phyloP scores from a whole-genome alignment of 2,797 vertebrate species.

The Rhadinocentrus ornatus region DNA sequence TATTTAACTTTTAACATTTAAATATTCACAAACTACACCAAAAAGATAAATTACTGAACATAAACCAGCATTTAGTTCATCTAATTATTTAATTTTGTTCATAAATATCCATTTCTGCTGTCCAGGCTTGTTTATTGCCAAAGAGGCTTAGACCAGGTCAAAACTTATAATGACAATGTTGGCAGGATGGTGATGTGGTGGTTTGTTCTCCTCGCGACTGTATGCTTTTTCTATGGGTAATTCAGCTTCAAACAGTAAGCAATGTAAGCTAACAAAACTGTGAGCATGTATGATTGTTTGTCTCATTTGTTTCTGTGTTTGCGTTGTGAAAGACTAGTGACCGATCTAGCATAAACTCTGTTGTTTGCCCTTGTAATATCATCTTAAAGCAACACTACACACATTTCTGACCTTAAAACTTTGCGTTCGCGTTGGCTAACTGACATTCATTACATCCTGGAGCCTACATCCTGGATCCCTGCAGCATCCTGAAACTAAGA shows the following conservation, averaged over 20 bases:
- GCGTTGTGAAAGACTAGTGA: neutral
- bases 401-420: no score
- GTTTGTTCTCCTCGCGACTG: neutral
- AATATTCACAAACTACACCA: no score
- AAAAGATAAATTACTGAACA: no score
- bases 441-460: no score
- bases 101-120: neutral
- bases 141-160: neutral
- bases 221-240: neutral
- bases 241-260: neutral
- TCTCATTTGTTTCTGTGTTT: neutral
- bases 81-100: neutral
- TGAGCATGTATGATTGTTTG: neutral
- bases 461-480: no score
- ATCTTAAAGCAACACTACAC: no score
- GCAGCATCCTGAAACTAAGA: no score
- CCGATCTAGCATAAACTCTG: neutral
- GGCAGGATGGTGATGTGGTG: neutral
- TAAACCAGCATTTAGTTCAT: neutral
- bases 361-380: no score
- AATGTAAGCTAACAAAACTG: neutral
- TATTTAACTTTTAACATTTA: no score
- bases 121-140: neutral
- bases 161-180: neutral
- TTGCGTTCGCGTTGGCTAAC: no score